Base-by-base conservation (phyloP, 2,797 vertebrate genomes). In the Scolopax rusticola region DNA sequence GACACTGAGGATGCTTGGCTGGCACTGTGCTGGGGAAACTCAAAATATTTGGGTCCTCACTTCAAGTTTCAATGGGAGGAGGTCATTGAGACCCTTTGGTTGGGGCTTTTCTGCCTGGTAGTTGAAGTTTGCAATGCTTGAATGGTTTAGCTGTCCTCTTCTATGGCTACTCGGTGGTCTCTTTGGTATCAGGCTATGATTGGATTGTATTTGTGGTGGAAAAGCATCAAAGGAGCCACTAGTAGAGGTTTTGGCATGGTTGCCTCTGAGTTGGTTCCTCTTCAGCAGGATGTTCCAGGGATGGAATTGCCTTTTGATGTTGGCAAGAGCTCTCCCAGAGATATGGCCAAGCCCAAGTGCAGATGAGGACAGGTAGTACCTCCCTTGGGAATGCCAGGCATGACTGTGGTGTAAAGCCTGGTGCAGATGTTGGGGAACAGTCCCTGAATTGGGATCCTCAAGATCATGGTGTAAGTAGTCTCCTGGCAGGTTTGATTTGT, bases 311-410 rank as follows among this genome's bases (percentile, higher is more conserved):
- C n/a, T 45, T 65, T 60, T 1, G 14, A 13, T 88, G 80, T 9
- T 79, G 57, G 18, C 12, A 13, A n/a, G 27, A 45, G 12, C 76
- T 87, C 41, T 93, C 24, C 76, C 6, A 12, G 47, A 48, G 38
- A 20, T 41, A 23, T 1, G 30, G 47, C 74, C 92, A 69, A 36
- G 67, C 74, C 61, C 40, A 53, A 51, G 82, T 6, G 79, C 84
- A 87, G 56, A 51, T 83, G 53, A 93, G 92, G 93, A 68, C 77
- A 47, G 0, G 2, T 1, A 40, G 18, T 41, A 27, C 64, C 59
- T 88, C 83, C 80, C 40, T 81, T 28, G 70, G 89, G 89, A 96
- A 81, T 69, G 40, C 36, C 32, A 61, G 69, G n/a, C 40, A 25
- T 65, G 73, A 20, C 85, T 91, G 84, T 47, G 83, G 23, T 69